Percentiles rank a stretch among this genome's conserved stretches.
phyloP scores from a whole-genome alignment of 2,113 vertebrate species.

The Siniperca chuatsi region DNA sequence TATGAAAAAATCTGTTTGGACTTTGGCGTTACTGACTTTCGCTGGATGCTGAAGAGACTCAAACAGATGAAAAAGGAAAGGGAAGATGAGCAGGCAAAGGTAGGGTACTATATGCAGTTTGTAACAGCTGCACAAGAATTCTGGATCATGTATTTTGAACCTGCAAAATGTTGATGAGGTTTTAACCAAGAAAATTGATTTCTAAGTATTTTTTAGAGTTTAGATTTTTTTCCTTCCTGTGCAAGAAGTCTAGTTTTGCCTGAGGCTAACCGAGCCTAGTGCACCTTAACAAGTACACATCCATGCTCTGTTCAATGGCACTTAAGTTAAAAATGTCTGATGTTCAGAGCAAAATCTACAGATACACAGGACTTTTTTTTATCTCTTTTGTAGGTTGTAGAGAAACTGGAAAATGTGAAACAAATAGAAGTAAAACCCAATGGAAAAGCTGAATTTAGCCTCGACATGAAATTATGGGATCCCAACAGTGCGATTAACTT shows the following conservation, averaged over 20 bases:
- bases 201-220: neutral
- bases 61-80: slow-evolving; percentile 86
- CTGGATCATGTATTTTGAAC: neutral
- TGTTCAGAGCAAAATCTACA: neutral
- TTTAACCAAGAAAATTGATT: slow-evolving; percentile 1
- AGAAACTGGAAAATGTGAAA: slow-evolving; percentile 82
- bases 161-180: neutral
- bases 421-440: slow-evolving; percentile 86
- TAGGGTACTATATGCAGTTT: slow-evolving; percentile 74
- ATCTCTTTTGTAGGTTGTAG: slow-evolving; percentile 81
- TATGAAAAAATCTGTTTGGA: slow-evolving; percentile 91
- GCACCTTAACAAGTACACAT: neutral
- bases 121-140: neutral
- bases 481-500: slow-evolving; percentile 85
- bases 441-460: slow-evolving; percentile 85
- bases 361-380: neutral
- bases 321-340: neutral
- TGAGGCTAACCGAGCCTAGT: neutral
- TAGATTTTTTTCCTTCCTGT: neutral
- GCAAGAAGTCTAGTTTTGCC: neutral
- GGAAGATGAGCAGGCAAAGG: slow-evolving; percentile 86
- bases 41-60: slow-evolving; percentile 91
- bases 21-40: slow-evolving; percentile 90
- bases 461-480: slow-evolving; percentile 88
- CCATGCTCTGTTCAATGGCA: neutral